Base-by-base conservation (phyloP, 2,113 vertebrate genomes). In the Brienomyrus brachyistius region DNA sequence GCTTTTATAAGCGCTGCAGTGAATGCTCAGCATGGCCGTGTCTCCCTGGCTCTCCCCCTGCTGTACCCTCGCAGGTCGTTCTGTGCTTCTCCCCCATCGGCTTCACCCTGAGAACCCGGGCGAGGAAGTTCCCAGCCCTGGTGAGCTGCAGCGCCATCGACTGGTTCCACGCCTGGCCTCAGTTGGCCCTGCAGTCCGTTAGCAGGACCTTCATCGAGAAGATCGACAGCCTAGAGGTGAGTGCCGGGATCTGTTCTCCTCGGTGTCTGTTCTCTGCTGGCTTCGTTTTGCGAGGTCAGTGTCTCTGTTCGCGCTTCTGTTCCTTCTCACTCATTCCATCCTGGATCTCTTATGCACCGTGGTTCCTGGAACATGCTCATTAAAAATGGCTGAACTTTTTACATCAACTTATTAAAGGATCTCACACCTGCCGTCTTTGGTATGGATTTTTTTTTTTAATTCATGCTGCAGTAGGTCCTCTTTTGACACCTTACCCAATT, bases 31-130 rank as follows among this genome's bases (percentile, higher is more conserved):
- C 3, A 17, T 17, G 51, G 3, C 51, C 15, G 4, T 52, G 13
- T 52, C 51, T 52, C 51, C 13, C 4, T 17, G 51, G 4, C 52
- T 5, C 5, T 19, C 0, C 21, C 54, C 54, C 54, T 56, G 54
- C 56, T n/a, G 2, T 62, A 9, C 56, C 23, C 56, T 62, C 56
- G 6, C 89, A 95, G 95, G 95, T 96, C n/a, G 94, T 96, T 21
- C 90, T 96, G 35, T 96, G 96, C 91, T 96, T 97, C 92, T 96
- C 95, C 11, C 94, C 95, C 0, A 94, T 96, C 27, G 95, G 94
- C 47, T 96, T 97, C 92, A 95, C 95, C 0, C 92, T 96, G 88
- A 94, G 94, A 27, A 94, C 90, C 70, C 94, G 95, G 90, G 93
- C 91, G 0, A 92, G 94, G 23, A 97, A 95, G 90, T 95, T 95